Conservation (phyloP, 1,140 invertebrate species). For the Stegodyphus mimosarum region DNA sequence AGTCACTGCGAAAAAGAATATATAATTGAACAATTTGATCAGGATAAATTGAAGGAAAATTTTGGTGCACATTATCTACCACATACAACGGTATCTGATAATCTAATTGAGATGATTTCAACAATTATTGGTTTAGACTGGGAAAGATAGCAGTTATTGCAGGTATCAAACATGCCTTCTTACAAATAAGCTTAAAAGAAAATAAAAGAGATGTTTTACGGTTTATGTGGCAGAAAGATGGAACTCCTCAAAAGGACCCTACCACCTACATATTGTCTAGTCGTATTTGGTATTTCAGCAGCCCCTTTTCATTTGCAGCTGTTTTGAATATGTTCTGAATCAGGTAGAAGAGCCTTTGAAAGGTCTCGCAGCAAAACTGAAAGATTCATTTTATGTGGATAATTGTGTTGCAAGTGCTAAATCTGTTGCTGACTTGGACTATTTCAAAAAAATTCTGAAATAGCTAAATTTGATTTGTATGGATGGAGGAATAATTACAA, state of each 20-base stretch:
- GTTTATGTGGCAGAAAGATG: background rate
- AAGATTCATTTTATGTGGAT: background rate
- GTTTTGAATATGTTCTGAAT: background rate
- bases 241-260: background rate
- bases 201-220: background rate
- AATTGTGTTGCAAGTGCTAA: slow-evolving; percentile 19
- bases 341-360: background rate
- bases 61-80: background rate
- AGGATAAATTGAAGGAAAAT: background rate
- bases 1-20: background rate
- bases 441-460: background rate
- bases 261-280: background rate
- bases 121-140: background rate
- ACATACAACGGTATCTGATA: background rate
- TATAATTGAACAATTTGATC: background rate
- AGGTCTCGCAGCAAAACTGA: background rate
- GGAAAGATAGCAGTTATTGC: background rate
- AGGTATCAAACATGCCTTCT: background rate
- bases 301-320: background rate
- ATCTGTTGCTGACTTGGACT: background rate
- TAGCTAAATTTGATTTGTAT: background rate
- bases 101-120: background rate
- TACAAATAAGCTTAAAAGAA: background rate
- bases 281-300: background rate
- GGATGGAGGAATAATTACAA: background rate